These are phyloP conservation scores for Holothuria scabra DNA, from an alignment of 53 echinoderm and acorn worm species.

Conservation along the genomic window DNA sequence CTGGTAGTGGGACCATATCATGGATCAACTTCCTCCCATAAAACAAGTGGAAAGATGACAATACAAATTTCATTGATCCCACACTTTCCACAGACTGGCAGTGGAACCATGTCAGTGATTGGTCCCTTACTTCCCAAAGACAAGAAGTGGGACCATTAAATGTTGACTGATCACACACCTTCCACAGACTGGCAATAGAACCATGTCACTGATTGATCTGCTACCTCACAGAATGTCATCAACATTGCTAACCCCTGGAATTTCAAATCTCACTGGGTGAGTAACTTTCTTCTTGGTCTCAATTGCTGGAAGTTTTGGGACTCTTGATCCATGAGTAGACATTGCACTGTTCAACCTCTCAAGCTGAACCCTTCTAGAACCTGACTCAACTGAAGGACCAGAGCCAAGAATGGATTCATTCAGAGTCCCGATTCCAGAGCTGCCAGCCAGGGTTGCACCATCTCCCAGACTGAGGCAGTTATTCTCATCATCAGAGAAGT, in stretches of 20 bases:
- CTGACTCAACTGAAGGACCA: constrained; percentile 11
- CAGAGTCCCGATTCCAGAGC: constrained; percentile 45
- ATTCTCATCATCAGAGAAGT: constrained; percentile 61
- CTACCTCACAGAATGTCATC: constrained; percentile 63
- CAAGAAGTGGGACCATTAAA: too few species aligned
- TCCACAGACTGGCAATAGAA: too few species aligned
- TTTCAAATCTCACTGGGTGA: constrained; percentile 61
- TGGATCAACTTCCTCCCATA: too few species aligned
- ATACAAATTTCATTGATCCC: too few species aligned
- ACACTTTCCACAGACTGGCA: too few species aligned
- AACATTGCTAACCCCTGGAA: constrained; percentile 61
- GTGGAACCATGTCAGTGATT: too few species aligned
- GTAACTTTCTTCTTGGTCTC: constrained; percentile 59
- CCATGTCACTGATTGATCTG: too few species aligned
- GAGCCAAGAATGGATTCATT: constrained; percentile 15
- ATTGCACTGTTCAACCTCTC: constrained; percentile 16
- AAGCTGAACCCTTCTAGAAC: not conserved
- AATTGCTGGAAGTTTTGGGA: constrained; percentile 88
- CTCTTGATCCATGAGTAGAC: constrained; percentile 47
- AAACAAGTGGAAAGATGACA: too few species aligned
- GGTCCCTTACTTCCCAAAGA: too few species aligned
- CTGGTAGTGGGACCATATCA: too few species aligned
- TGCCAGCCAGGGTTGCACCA: not conserved
- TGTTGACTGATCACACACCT: too few species aligned
- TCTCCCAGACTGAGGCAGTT: constrained; percentile 57